Conservation (phyloP, 2,888 invertebrate species). For the Polyommatus icarus region DNA sequence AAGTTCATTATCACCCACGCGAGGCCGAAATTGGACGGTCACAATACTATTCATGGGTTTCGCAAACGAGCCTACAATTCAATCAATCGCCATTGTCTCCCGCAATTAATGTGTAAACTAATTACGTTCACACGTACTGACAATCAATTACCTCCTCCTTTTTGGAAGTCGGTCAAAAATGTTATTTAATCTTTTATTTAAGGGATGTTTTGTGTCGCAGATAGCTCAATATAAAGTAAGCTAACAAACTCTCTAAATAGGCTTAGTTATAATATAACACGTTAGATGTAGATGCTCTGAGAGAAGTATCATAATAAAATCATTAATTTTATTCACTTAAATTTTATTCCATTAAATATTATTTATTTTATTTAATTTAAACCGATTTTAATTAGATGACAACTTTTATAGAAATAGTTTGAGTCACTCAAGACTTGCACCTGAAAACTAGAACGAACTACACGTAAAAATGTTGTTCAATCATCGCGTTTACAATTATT, state of each 20-base stretch:
- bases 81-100: constrained; percentile 35
- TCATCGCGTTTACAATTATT: background rate
- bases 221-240: background rate
- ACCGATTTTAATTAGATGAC: background rate
- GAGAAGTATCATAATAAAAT: too few relatives aligned
- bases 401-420: background rate
- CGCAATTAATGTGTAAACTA: background rate
- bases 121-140: background rate
- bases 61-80: constrained; percentile 35
- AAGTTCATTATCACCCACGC: constrained; percentile 41
- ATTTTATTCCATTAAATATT: too few relatives aligned
- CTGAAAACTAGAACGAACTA: background rate
- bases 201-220: background rate
- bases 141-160: too few relatives aligned
- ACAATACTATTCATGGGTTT: constrained; percentile 35
- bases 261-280: too few relatives aligned
- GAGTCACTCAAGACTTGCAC: background rate
- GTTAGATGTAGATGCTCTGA: too few relatives aligned
- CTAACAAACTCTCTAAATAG: too few relatives aligned
- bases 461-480: background rate
- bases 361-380: too few relatives aligned
- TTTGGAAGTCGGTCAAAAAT: too few relatives aligned
- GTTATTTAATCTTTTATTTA: background rate
- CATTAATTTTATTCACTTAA: too few relatives aligned
- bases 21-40: constrained; percentile 38